Evolutionary conservation across 2,888 invertebrate species (phyloP).

Genomic region (Drosophila longiperda): DNA sequence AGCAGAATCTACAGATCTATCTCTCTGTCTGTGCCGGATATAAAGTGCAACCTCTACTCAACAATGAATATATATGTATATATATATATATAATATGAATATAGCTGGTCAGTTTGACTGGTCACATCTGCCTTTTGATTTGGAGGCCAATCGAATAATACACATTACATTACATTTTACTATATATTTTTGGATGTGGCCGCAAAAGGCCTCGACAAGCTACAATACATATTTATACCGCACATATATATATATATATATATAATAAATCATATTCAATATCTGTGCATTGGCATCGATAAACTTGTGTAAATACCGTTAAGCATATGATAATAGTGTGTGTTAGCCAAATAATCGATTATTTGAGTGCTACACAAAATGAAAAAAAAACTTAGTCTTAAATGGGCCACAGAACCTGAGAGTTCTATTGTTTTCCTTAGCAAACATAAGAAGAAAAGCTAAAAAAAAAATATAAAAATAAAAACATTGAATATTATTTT

Average conservation of each 20-base stretch:
- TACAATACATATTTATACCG: slow-evolving; percentile 13
- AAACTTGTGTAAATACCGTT: slow-evolving; percentile 49
- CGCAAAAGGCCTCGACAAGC: slow-evolving; percentile 1
- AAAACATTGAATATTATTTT: slow-evolving; percentile 21
- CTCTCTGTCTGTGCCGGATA: neutral
- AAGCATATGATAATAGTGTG: slow-evolving; percentile 15
- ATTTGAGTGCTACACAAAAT: slow-evolving; percentile 45
- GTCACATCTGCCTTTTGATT: slow-evolving; percentile 35
- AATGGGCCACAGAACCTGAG: neutral
- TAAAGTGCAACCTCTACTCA: slow-evolving; percentile 12
- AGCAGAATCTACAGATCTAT: neutral
- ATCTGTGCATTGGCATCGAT: slow-evolving; percentile 12
- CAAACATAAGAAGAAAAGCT: neutral
- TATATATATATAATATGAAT: slow-evolving; percentile 7
- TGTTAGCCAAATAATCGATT: slow-evolving; percentile 50
- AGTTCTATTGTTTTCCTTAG: slow-evolving; percentile 7
- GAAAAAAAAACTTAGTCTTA: slow-evolving; percentile 28
- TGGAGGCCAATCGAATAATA: slow-evolving; percentile 21
- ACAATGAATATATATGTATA: slow-evolving; percentile 30
- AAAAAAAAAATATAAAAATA: neutral
- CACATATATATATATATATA: slow-evolving; percentile 33
- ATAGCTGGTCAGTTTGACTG: slow-evolving; percentile 34
- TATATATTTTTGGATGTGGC: neutral
- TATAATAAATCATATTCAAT: slow-evolving; percentile 21
- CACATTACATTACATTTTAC: slow-evolving; percentile 2